phyloP scores from a whole-genome alignment of 2,113 vertebrate species.

The Irena cyanogastra region DNA sequence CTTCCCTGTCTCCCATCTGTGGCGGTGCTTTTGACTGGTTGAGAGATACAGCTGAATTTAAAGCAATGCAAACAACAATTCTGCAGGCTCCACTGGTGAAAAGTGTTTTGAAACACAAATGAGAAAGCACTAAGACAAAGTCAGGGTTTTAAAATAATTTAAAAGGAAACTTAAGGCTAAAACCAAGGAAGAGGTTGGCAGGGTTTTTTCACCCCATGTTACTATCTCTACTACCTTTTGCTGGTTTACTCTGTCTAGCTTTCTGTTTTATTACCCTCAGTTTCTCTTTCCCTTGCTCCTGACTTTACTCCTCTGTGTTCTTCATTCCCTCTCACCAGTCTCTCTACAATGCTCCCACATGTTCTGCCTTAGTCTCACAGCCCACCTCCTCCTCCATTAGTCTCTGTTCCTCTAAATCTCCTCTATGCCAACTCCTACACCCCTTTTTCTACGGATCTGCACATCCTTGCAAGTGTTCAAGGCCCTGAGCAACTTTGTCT shows the following conservation, averaged over 20 bases:
- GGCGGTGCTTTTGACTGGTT: background rate
- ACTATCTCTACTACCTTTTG: background rate
- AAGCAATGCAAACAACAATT: background rate
- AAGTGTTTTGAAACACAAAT: background rate
- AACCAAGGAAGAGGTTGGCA: background rate
- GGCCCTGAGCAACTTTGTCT: accelerated
- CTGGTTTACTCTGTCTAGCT: background rate
- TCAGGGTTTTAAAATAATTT: background rate
- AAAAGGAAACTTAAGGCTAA: background rate
- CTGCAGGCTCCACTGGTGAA: background rate
- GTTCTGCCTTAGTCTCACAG: background rate
- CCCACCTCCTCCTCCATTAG: background rate
- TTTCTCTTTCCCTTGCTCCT: background rate
- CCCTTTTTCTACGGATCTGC: background rate
- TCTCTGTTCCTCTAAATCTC: background rate
- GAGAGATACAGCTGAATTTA: background rate
- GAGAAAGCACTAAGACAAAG: background rate
- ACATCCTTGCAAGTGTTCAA: background rate
- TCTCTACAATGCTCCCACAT: accelerated
- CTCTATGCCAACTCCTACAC: background rate
- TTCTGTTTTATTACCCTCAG: background rate
- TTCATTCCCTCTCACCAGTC: background rate
- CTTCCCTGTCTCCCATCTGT: background rate
- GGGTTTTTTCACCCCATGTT: background rate
- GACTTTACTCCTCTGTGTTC: background rate